Conservation (phyloP, 2,797 vertebrate genomes). For the Momotus momota region DNA sequence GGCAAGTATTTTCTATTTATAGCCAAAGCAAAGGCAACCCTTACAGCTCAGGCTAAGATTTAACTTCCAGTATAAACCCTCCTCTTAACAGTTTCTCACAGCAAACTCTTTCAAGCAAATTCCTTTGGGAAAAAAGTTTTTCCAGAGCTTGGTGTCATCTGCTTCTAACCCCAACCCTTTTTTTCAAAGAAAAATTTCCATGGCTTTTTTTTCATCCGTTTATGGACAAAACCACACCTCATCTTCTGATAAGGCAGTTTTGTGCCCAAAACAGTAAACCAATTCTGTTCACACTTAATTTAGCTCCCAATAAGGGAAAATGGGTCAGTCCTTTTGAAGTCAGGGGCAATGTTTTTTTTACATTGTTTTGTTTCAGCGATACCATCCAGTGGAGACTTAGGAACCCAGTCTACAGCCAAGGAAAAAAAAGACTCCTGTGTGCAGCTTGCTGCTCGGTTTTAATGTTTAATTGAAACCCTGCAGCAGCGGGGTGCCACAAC, state of each 20-base stretch:
- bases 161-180: background rate
- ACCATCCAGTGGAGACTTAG: background rate
- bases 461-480: background rate
- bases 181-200: conserved; percentile 7
- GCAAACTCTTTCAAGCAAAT: conserved; percentile 46
- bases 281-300: conserved; percentile 38
- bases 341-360: background rate
- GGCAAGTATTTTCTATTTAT: conserved; percentile 55
- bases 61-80: conserved; percentile 33
- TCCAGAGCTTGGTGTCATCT: conserved; percentile 39
- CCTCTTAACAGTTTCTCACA: conserved; percentile 49
- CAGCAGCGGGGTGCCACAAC: background rate
- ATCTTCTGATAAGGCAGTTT: conserved; percentile 18
- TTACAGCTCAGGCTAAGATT: conserved; percentile 11
- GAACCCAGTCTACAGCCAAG: background rate
- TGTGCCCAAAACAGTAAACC: background rate
- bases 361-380: conserved; percentile 9
- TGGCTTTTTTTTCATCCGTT: background rate
- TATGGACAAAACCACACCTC: conserved; percentile 48
- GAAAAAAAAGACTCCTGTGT: background rate
- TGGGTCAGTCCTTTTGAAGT: conserved; percentile 42
- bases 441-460: background rate
- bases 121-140: conserved; percentile 46
- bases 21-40: conserved; percentile 12
- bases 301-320: conserved; percentile 55